Evolutionary conservation across 1,140 invertebrate species (phyloP), one percentile per base, ranked within the genome.

Genomic region (Drosophila pseudoananassae): DNA sequence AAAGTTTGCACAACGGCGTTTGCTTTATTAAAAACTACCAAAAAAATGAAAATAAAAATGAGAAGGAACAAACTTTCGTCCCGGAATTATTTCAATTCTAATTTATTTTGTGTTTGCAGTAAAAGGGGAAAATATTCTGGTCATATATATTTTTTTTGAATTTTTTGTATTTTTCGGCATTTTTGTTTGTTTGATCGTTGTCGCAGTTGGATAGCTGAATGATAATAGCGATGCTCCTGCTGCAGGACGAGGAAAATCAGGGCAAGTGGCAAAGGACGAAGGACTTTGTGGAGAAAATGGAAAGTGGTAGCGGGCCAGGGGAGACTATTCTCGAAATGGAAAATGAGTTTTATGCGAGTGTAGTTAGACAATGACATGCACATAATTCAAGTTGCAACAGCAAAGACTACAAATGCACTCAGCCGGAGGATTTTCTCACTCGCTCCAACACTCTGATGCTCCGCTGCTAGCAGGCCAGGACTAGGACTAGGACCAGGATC

Each of bases 21-120:
- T 88, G 83, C 83, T 88, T 88, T 88, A 88, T 88, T 88, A 88
- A 88, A 87, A 88, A 88, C 83, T 88, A 88, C 71, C 70, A 59
- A 87, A 87, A 59, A 72, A 72, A 72, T 51, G 29, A 59, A 70
- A 58, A 72, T 46, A 72, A 52, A 72, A 60, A 25, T 31, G 56
- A 54, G 59, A 63, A 50, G 68, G 55, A 55, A 46, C 71, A 74
- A 82, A 88, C 46, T 73, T 88, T 88, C 78, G 58, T 63, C 46
- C 57, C 66, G 61, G 76, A 88, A 88, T 88, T 88, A 88, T 88
- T 88, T 88, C 83, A 88, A 88, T 88, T 88, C 83, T 88, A 88
- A 88, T 88, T 88, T 88, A 88, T 88, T 88, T 88, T 83, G 83
- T 88, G 71, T 74, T 74, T 74, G 58, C 74, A 63, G 70, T 65